Percentiles rank a stretch among this genome's conserved stretches.
Conservation (phyloP, 1,140 invertebrate species). For the Zaprionus davidi region DNA sequence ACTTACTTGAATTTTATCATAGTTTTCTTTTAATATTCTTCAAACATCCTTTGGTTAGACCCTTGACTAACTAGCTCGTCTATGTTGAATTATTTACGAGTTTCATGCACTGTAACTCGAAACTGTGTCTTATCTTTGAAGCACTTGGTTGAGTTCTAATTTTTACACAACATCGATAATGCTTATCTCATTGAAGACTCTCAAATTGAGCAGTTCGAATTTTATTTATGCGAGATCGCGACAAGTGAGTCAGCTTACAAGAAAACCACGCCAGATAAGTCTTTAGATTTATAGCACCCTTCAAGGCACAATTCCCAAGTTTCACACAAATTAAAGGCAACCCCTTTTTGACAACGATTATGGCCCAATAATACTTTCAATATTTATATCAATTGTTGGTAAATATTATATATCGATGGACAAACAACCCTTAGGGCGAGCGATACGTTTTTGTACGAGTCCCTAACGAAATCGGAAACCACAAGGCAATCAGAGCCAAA, state of each 20-base stretch:
- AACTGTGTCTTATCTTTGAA: conserved; percentile 50
- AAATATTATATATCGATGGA: conserved; percentile 66
- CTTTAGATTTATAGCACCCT: background rate
- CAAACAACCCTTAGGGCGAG: conserved; percentile 44
- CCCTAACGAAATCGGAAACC: conserved; percentile 64
- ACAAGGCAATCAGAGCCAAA: conserved; percentile 62
- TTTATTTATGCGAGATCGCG: conserved; percentile 50
- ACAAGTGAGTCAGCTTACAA: conserved; percentile 45
- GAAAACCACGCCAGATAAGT: conserved; percentile 41
- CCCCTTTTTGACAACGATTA: conserved; percentile 48
- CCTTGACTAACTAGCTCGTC: conserved; percentile 18
- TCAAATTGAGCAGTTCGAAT: conserved; percentile 51
- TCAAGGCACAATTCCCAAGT: conserved; percentile 4
- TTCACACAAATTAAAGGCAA: conserved; percentile 25
- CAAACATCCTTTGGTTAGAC: conserved; percentile 45
- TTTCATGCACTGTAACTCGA: conserved; percentile 54
- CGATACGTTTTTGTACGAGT: background rate
- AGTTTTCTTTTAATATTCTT: background rate
- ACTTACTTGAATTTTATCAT: conserved; percentile 26
- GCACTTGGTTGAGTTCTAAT: conserved; percentile 11
- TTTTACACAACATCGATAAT: conserved; percentile 46
- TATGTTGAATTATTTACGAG: conserved; percentile 63
- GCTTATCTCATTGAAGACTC: conserved; percentile 31
- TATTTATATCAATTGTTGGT: conserved; percentile 80
- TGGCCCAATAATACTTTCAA: conserved; percentile 77